A percentile compares a stretch with the other conserved stretches of the same genome.
These are phyloP conservation scores for Euleptes europaea DNA, from an alignment of 2,113 vertebrate species.

Conservation along the genomic window DNA sequence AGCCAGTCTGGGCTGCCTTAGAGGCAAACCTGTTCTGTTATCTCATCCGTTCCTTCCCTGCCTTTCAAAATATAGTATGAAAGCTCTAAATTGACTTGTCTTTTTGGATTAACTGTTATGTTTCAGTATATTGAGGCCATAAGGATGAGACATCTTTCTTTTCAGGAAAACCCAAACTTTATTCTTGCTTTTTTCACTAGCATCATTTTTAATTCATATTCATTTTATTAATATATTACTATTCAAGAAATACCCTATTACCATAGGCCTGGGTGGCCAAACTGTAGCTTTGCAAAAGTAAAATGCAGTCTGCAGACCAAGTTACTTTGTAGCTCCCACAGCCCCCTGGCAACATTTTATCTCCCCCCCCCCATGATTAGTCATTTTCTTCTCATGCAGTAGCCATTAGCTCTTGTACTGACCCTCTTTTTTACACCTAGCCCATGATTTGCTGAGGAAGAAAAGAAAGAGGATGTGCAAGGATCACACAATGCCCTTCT, in stretches of 20 bases:
- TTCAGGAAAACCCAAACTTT: slow-evolving; percentile 29
- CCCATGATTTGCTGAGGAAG: no score
- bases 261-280: neutral
- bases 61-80: slow-evolving; percentile 61
- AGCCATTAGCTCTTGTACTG: no score
- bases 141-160: slow-evolving; percentile 47
- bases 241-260: slow-evolving; percentile 15
- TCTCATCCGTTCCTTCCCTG: slow-evolving; percentile 50
- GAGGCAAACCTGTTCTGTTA: slow-evolving; percentile 58
- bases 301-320: no score
- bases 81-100: slow-evolving; percentile 68
- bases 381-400: no score
- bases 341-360: no score
- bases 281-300: no score
- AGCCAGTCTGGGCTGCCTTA: slow-evolving; percentile 28
- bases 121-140: slow-evolving; percentile 47
- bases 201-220: neutral
- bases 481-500: no score
- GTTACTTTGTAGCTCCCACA: no score
- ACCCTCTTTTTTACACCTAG: no score
- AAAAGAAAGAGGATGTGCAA: no score
- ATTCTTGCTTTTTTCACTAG: slow-evolving; percentile 4
- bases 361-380: no score
- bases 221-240: neutral
- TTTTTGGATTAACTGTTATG: slow-evolving; percentile 62